Evolutionary conservation across 2,797 vertebrate species (phyloP).

Genomic region (Pempheris klunzingeri): DNA sequence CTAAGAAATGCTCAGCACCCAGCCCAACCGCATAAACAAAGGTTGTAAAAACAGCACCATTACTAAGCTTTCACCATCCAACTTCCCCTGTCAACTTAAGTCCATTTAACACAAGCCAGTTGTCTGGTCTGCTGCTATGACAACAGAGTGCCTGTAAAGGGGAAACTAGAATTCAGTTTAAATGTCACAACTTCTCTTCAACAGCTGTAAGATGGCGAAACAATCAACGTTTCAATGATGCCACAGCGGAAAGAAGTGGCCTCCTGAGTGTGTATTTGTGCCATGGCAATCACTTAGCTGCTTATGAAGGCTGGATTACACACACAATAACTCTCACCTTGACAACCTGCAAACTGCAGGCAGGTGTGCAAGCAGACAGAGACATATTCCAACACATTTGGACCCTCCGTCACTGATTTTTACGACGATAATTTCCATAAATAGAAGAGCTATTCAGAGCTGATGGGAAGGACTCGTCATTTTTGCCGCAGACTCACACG

Average conservation of each 20-base stretch:
- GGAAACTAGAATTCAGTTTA: conserved; percentile 46
- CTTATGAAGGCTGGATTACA: conserved; percentile 28
- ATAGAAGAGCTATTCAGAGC: conserved; percentile 29
- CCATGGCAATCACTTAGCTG: conserved; percentile 8
- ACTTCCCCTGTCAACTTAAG: conserved; percentile 43
- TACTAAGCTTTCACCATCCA: conserved; percentile 29
- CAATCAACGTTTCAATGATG: conserved; percentile 39
- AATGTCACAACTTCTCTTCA: conserved; percentile 67
- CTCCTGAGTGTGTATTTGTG: not conserved
- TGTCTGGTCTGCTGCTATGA: conserved; percentile 62
- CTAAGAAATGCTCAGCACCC: not conserved
- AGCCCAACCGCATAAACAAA: conserved; percentile 14
- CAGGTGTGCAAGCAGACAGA: conserved; percentile 13
- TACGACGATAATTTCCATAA: conserved; percentile 49
- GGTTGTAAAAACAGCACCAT: conserved; percentile 31
- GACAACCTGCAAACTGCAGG: conserved; percentile 30
- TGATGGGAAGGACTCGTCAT: conserved; percentile 31
- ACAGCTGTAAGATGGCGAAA: conserved; percentile 49
- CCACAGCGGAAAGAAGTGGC: conserved; percentile 22
- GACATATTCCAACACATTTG: not conserved
- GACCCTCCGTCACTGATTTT: conserved; percentile 38
- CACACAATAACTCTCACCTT: conserved; percentile 27
- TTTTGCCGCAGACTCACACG: conserved; percentile 40
- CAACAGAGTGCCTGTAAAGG: conserved; percentile 50
- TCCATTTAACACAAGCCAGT: conserved; percentile 47